Conservation (phyloP, 2,888 invertebrate species). For the Pimpla rufipes region DNA sequence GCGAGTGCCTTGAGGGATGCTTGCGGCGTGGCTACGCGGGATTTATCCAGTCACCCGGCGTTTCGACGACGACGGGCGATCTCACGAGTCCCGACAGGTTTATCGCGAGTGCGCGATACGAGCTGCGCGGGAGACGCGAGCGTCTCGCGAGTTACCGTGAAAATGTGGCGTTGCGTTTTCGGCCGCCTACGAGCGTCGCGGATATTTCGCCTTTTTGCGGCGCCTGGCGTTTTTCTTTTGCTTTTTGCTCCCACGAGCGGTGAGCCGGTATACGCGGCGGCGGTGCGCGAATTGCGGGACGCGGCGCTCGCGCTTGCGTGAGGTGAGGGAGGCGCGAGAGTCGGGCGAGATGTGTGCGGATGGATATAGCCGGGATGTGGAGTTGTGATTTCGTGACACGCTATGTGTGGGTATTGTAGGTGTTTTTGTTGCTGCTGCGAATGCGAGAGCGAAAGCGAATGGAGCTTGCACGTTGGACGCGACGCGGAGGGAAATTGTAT, state of each 20-base stretch:
- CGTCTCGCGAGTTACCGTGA: slow-evolving; percentile 47
- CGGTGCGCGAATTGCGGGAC: slow-evolving; percentile 57
- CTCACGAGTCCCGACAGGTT: neutral
- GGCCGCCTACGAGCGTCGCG: neutral
- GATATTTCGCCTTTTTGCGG: slow-evolving; percentile 23
- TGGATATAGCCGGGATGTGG: neutral
- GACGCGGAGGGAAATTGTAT: no score
- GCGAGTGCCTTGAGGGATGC: neutral
- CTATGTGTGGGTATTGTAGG: no score
- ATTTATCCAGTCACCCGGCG: neutral
- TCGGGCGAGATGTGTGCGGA: neutral
- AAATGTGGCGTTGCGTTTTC: slow-evolving; percentile 45
- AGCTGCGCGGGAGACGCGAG: slow-evolving; percentile 20
- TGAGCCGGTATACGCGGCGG: neutral
- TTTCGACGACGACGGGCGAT: neutral
- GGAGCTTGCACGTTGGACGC: no score
- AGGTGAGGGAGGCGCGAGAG: slow-evolving; percentile 7
- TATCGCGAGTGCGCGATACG: neutral
- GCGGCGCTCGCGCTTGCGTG: slow-evolving; percentile 63
- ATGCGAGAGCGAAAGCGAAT: no score
- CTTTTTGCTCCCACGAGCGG: neutral
- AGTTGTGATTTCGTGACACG: no score
- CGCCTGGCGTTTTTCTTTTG: neutral
- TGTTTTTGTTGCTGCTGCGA: no score
- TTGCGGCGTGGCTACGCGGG: no score